Evolutionary conservation across 2,113 vertebrate genomes (phyloP).

Genomic region (Asarcornis scutulata): DNA sequence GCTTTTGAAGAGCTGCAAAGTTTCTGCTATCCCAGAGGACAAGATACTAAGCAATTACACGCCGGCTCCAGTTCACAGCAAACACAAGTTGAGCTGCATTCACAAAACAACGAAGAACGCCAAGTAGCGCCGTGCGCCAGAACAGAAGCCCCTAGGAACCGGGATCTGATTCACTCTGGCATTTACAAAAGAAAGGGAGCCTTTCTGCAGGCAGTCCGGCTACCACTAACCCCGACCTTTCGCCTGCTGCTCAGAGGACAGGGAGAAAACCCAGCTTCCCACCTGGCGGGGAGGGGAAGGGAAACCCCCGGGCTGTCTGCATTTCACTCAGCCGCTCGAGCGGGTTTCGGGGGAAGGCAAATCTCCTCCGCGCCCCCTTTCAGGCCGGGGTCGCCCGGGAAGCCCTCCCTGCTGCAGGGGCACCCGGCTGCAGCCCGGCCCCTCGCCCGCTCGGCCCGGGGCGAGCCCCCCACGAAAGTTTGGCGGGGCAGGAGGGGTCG

Average conservation of each 20-base stretch:
- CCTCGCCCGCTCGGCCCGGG: not conserved
- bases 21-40: not conserved
- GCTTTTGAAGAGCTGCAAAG: not conserved
- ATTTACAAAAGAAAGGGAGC: not conserved
- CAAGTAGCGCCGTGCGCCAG: not conserved
- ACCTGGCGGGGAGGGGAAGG: not conserved
- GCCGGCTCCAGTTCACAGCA: not conserved
- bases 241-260: not conserved
- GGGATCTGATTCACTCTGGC: not conserved
- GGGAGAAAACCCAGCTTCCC: not conserved
- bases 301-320: not conserved
- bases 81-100: not conserved
- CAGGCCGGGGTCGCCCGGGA: not conserved
- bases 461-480: not conserved
- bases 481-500: not conserved
- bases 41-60: fast-evolving
- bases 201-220: not conserved
- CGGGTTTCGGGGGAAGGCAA: not conserved
- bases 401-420: not conserved
- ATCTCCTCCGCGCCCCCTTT: not conserved
- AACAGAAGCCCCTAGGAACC: not conserved
- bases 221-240: not conserved
- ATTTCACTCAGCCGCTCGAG: not conserved
- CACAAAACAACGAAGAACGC: not conserved
- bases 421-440: not conserved